Evolutionary conservation across 2,888 invertebrate genomes (phyloP).

Genomic region (Holacanthella duospinosa): DNA sequence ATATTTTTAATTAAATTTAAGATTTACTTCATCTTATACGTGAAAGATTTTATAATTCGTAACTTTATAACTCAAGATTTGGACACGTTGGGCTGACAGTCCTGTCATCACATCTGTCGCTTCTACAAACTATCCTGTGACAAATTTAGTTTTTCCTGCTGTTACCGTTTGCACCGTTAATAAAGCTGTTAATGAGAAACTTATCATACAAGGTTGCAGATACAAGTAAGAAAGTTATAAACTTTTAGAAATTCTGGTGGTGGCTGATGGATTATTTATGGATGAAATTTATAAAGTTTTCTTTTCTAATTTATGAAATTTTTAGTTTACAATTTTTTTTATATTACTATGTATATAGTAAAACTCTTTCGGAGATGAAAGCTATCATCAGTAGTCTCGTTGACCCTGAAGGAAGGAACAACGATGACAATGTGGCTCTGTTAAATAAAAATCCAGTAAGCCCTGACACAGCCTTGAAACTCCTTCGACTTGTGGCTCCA

Average conservation of each 20-base stretch:
- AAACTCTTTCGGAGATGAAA: conserved; percentile 30
- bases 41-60: too few relatives aligned
- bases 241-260: not conserved
- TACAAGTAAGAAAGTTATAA: conserved; percentile 24
- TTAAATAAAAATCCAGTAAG: conserved; percentile 10
- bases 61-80: too few relatives aligned
- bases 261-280: not conserved
- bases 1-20: too few relatives aligned
- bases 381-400: conserved; percentile 32
- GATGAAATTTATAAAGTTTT: not conserved
- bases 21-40: too few relatives aligned
- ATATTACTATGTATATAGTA: conserved; percentile 14
- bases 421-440: conserved; percentile 19
- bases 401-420: conserved; percentile 32
- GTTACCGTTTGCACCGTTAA: conserved; percentile 37
- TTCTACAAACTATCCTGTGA: conserved; percentile 32
- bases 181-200: conserved; percentile 36
- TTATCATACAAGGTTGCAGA: conserved; percentile 33
- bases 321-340: not conserved
- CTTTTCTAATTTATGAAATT: not conserved
- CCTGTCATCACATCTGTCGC: conserved; percentile 32
- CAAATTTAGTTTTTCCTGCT: conserved; percentile 30
- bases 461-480: conserved; percentile 25
- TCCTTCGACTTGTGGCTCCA: conserved; percentile 33
- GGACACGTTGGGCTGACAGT: conserved; percentile 30